Conservation (phyloP, 2,113 vertebrate genomes). For the Raphicerus campestris region DNA sequence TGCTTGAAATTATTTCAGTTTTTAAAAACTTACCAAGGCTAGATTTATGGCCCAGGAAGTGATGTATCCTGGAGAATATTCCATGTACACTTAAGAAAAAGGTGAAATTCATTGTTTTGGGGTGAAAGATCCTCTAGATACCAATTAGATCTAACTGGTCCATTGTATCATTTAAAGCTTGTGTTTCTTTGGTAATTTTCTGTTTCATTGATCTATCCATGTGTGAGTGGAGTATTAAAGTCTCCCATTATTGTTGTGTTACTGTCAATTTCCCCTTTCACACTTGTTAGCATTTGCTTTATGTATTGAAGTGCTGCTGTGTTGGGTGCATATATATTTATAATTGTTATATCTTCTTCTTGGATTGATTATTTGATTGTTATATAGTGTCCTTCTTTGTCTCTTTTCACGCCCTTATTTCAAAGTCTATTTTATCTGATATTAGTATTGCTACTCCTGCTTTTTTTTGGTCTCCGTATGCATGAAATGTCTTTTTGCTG, state of each 20-base stretch:
- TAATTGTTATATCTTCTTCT: not conserved
- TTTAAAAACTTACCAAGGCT: not conserved
- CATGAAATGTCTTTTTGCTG: not conserved
- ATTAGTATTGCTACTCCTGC: not conserved
- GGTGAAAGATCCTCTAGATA: not conserved
- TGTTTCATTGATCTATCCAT: not conserved
- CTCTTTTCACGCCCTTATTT: not conserved
- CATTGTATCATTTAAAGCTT: not conserved
- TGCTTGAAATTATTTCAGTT: not conserved
- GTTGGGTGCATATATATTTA: not conserved
- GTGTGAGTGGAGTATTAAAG: not conserved
- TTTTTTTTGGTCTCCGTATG: not conserved
- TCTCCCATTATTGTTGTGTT: not conserved
- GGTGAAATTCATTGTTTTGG: not conserved
- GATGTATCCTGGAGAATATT: not conserved
- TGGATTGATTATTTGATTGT: not conserved
- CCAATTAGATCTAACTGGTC: not conserved
- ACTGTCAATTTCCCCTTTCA: not conserved
- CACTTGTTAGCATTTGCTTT: not conserved
- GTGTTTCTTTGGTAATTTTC: not conserved
- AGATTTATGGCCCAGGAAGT: not conserved
- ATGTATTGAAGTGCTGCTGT: not conserved
- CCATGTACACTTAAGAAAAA: not conserved
- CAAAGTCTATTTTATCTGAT: not conserved
- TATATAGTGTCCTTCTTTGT: not conserved